Percentiles rank a stretch among this genome's conserved stretches.
Evolutionary conservation across 2,113 vertebrate genomes (phyloP).

Genomic region (Peucedramus taeniatus): DNA sequence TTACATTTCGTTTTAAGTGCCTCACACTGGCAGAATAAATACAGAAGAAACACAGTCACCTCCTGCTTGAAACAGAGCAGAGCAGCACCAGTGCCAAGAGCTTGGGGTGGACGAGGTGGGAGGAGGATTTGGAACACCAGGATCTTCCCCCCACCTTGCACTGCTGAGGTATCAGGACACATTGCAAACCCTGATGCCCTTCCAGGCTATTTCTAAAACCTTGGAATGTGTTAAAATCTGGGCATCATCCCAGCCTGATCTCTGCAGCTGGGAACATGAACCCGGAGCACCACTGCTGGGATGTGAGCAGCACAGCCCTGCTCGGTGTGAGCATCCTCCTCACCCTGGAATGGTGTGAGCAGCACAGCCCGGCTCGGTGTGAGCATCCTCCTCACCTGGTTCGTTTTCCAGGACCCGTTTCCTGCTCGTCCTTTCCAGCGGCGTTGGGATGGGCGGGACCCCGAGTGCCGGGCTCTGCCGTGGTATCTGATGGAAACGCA

Average conservation of each 20-base stretch:
- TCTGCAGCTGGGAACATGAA: fast-evolving
- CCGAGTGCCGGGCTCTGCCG: not conserved
- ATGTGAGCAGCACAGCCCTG: not conserved
- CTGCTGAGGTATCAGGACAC: not conserved
- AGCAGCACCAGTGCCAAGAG: not conserved
- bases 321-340: not conserved
- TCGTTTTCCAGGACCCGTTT: not conserved
- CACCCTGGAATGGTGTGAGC: not conserved
- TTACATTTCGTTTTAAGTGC: not conserved
- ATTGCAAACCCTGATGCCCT: not conserved
- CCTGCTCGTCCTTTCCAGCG: not conserved
- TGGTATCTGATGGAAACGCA: constrained; percentile 41
- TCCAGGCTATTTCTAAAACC: not conserved
- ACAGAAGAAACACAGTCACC: not conserved
- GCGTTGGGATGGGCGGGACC: not conserved
- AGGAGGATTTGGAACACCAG: not conserved
- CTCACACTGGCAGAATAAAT: not conserved
- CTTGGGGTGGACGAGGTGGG: not conserved
- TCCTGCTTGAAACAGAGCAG: not conserved
- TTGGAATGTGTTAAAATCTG: not conserved
- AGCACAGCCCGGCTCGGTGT: not conserved
- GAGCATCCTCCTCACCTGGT: not conserved
- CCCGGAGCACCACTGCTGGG: fast-evolving
- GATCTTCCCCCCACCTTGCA: not conserved
- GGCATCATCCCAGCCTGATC: not conserved